Evolutionary conservation across 1,140 invertebrate genomes (phyloP), one percentile per base, ranked within the genome.

Genomic region (Hylaeus anthracinus): DNA sequence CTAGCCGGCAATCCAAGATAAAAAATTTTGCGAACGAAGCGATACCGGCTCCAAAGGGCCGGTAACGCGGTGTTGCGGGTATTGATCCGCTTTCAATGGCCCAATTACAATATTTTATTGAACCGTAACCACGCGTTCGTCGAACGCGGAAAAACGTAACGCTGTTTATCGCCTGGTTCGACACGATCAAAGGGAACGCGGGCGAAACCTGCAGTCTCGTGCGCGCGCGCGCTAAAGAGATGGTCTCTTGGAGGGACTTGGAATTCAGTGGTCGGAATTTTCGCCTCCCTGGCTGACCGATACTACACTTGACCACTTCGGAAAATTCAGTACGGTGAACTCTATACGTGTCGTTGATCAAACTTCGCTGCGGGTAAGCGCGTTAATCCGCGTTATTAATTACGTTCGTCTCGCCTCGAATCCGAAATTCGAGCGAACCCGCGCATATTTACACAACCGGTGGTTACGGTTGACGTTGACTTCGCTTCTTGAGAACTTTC

Each of bases 81-180:
- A 86, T 86, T 82, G 85, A 86, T 86, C 85, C 79, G 66, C 10
- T 56, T 67, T 48, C 70, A 72, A 67, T 63, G 85, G 79, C 75
- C 79, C 83, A 86, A 86, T 86, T 86, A 86, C 85, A 85, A 86
- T 86, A 86, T 86, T 85, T 86, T 85, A 86, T 86, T 82, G 79
- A 85, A 85, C 85, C 72, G 85, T 82, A 71, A 78, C 69, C 70
- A 55, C 41, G 53, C 53, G 65, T 53, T 69, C 76, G 71, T 84
- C 76, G 77, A 72, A 80, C 56, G 66, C n/a, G 14, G 48, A 83
- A 71, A 69, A 71, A 64, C 43, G 66, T 14, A 43, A 51, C 66
- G 45, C 15, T 67, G 76, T 72, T 71, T 69, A 51, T 70, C 26
- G 65, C 61, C 37, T n/a, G 26, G 66, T 69, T 69, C 10, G 15